phyloP scores from a whole-genome alignment of 2,113 vertebrate genomes.

The Crypturellus undulatus region DNA sequence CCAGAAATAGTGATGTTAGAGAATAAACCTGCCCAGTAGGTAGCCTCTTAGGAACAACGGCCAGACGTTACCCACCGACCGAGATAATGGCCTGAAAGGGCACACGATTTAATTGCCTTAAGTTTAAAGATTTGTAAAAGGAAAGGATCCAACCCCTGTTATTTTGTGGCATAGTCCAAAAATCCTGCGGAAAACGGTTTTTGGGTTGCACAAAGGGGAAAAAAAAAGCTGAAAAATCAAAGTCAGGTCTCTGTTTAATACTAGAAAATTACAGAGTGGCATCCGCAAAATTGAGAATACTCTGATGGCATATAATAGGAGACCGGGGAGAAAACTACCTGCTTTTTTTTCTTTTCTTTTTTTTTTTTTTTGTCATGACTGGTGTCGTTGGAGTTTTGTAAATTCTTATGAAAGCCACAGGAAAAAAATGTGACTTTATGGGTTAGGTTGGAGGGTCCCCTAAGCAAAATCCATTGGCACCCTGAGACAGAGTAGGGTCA shows the following conservation, averaged over 20 bases:
- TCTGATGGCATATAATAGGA: constrained; percentile 3
- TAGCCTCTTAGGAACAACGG: background rate
- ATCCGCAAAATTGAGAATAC: background rate
- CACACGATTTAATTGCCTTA: background rate
- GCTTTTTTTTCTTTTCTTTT: background rate
- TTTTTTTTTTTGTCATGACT: background rate
- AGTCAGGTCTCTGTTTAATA: background rate
- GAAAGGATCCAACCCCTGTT: background rate
- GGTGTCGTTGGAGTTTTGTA: background rate
- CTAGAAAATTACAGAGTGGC: background rate
- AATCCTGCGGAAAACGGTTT: background rate
- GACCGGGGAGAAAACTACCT: constrained; percentile 9
- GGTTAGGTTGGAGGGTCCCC: background rate
- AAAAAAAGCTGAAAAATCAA: constrained; percentile 21
- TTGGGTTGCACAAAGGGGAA: background rate
- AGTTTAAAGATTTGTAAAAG: background rate
- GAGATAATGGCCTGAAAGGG: background rate
- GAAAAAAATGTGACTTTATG: background rate
- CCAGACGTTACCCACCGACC: background rate
- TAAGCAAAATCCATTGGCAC: background rate
- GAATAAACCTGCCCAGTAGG: background rate
- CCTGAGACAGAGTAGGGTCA: background rate
- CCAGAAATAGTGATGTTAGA: background rate
- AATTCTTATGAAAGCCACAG: background rate
- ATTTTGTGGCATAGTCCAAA: background rate